Evolutionary conservation across 2,113 vertebrate species (phyloP).

Genomic region (Tragelaphus scriptus): DNA sequence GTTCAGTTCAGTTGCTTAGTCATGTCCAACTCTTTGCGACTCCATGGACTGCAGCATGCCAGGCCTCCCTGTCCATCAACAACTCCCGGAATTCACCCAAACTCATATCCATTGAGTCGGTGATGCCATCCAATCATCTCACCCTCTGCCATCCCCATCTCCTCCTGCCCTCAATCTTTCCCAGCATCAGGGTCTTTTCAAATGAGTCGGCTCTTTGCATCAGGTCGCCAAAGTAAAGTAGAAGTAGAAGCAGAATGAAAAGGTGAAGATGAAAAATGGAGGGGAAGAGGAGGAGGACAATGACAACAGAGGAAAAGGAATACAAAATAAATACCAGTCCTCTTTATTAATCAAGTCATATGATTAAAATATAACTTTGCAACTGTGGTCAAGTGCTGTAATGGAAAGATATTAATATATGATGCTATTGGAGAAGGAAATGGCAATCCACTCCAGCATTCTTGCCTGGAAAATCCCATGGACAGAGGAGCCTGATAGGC

Average conservation of each 20-base stretch:
- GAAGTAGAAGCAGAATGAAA: not conserved
- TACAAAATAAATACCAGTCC: not conserved
- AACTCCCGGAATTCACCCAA: not conserved
- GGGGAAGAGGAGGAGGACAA: not conserved
- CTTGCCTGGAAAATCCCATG: too few relatives aligned
- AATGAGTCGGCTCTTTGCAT: not conserved
- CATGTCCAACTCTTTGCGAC: not conserved
- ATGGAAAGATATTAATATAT: not conserved
- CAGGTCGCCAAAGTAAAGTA: not conserved
- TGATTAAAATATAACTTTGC: constrained; percentile 18
- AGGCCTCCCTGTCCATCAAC: not conserved
- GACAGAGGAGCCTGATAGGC: too few relatives aligned
- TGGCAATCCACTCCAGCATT: too few relatives aligned
- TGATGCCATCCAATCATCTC: not conserved
- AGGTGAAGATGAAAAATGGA: not conserved
- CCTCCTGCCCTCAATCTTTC: not conserved
- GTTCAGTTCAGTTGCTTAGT: not conserved
- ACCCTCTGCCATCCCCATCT: not conserved
- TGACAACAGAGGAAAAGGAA: not conserved
- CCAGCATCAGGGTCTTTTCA: not conserved
- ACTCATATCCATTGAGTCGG: not conserved
- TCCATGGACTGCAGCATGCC: not conserved
- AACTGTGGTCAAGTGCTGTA: not conserved
- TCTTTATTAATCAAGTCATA: not conserved
- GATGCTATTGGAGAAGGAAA: not conserved